phyloP scores from a whole-genome alignment of 1,140 invertebrate genomes.

The Physella acuta region DNA sequence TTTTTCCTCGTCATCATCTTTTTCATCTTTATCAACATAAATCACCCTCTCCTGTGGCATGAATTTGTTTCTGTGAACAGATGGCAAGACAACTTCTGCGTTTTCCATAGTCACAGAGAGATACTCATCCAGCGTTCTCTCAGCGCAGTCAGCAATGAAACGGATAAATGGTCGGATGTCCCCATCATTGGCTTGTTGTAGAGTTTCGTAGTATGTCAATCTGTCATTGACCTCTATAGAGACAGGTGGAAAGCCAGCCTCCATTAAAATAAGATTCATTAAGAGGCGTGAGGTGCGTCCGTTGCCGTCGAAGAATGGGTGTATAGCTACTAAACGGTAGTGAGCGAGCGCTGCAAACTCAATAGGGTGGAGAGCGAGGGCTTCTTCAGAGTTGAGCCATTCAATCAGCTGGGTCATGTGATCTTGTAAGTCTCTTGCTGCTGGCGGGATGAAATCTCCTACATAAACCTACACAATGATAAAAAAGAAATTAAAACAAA shows the following conservation, averaged over 20 bases:
- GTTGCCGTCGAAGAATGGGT: slow-evolving; percentile 78
- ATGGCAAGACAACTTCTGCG: background rate
- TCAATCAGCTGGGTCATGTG: slow-evolving; percentile 86
- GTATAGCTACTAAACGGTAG: slow-evolving; percentile 94
- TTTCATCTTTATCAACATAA: background rate
- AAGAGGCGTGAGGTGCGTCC: slow-evolving; percentile 89
- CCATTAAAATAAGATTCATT: slow-evolving; percentile 97
- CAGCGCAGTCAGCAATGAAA: slow-evolving; percentile 92
- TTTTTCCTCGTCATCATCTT: too few relatives aligned
- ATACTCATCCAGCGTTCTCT: slow-evolving; percentile 90
- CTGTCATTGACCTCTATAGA: slow-evolving; percentile 91
- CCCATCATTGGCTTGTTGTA: slow-evolving; percentile 83
- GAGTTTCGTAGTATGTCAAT: slow-evolving; percentile 73
- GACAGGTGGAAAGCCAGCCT: slow-evolving; percentile 94
- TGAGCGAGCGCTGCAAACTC: slow-evolving; percentile 91
- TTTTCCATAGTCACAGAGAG: slow-evolving; percentile 19
- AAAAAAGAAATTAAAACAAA: background rate
- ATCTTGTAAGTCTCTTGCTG: slow-evolving; percentile 74
- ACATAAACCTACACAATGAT: slow-evolving; percentile 61
- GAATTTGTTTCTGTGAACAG: background rate
- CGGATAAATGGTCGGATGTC: slow-evolving; percentile 77
- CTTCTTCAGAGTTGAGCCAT: slow-evolving; percentile 85
- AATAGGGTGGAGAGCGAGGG: slow-evolving; percentile 67
- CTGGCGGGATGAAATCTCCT: slow-evolving; percentile 85
- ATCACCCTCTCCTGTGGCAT: background rate